Percentiles rank a stretch among this genome's conserved stretches.
Conservation (phyloP, 2,888 invertebrate genomes). For the Aphodius granarius region DNA sequence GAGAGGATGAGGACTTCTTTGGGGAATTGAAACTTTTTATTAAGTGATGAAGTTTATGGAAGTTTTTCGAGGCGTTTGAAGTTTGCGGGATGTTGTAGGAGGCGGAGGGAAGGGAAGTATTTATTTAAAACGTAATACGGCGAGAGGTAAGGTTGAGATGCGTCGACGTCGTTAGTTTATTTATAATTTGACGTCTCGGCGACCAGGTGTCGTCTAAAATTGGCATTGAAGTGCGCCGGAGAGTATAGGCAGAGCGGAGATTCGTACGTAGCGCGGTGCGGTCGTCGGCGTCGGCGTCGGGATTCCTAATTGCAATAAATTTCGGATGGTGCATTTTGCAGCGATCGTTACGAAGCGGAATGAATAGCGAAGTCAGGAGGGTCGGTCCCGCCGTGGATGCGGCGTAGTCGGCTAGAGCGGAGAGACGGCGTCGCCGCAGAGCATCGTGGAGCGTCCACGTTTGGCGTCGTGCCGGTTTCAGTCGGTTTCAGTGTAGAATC, state of each 20-base stretch:
- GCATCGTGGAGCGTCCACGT: constrained; percentile 38
- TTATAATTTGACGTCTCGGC: constrained; percentile 25
- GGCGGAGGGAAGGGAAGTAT: too few relatives aligned
- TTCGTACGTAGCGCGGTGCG: neutral
- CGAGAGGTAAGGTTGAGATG: constrained; percentile 5
- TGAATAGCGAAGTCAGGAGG: constrained; percentile 17
- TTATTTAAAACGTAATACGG: constrained; percentile 25
- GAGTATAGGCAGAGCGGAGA: constrained; percentile 18
- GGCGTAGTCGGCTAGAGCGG: constrained; percentile 26
- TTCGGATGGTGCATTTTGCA: constrained; percentile 33
- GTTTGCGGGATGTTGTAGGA: neutral
- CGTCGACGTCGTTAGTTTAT: constrained; percentile 11
- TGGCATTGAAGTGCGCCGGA: constrained; percentile 29
- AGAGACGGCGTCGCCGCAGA: constrained; percentile 35
- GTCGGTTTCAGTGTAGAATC: constrained; percentile 31
- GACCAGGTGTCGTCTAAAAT: constrained; percentile 35
- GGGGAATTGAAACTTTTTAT: too few relatives aligned
- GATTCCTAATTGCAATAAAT: constrained; percentile 30
- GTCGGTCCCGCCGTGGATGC: constrained; percentile 4
- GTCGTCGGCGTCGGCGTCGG: neutral
- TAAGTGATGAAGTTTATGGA: neutral
- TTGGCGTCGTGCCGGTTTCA: constrained; percentile 11
- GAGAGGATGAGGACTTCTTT: too few relatives aligned
- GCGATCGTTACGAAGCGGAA: constrained; percentile 24
- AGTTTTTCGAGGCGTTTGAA: neutral